A percentile compares a stretch with the other conserved stretches of the same genome.
Conservation (phyloP, 2,797 vertebrate species). For the Helarctos malayanus region DNA sequence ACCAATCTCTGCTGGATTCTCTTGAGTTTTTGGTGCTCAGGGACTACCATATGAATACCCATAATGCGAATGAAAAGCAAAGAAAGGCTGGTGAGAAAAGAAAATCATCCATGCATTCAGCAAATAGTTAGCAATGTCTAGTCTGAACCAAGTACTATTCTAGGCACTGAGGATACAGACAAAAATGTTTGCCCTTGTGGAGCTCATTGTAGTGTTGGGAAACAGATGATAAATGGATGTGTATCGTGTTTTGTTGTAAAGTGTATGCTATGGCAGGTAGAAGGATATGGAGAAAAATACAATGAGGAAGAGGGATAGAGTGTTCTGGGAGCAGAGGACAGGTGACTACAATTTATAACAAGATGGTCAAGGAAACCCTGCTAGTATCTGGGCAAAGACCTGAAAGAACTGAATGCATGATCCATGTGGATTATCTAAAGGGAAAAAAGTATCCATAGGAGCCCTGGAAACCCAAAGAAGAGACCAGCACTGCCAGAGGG, state of each 20-base stretch:
- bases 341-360: not conserved
- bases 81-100: not conserved
- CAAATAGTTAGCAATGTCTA: not conserved
- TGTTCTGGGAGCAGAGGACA: not conserved
- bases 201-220: not conserved
- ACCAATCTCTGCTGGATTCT: not conserved
- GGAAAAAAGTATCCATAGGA: not conserved
- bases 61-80: not conserved
- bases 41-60: not conserved
- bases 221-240: not conserved
- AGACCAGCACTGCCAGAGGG: not conserved
- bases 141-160: not conserved
- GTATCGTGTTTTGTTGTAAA: not conserved
- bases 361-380: not conserved
- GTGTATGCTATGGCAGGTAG: not conserved
- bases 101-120: not conserved
- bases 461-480: not conserved
- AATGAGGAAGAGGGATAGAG: not conserved
- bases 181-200: not conserved
- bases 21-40: not conserved
- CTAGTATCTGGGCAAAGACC: not conserved
- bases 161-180: not conserved
- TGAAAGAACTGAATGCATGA: not conserved
- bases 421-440: not conserved
- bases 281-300: not conserved